These are phyloP conservation scores for Thalassophryne amazonica DNA, from an alignment of 2,797 vertebrate species.

Conservation along the genomic window DNA sequence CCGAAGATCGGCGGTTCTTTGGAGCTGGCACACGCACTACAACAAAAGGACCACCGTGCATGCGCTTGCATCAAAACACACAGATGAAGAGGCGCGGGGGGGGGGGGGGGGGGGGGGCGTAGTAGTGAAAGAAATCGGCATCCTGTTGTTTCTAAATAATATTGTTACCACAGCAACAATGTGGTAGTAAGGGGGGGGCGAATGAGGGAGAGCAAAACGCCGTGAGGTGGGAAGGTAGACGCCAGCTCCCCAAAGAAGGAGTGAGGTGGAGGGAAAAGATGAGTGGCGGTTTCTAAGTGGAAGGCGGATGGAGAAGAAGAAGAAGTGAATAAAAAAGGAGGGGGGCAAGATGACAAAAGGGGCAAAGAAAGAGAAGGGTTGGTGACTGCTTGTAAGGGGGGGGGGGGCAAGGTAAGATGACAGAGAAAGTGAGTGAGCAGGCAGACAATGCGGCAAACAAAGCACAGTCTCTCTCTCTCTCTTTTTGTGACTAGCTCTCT, in stretches of 20 bases:
- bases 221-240: slow-evolving; percentile 22
- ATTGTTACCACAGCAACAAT: slow-evolving; percentile 70
- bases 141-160: slow-evolving; percentile 64
- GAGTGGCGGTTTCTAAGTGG: slow-evolving; percentile 23
- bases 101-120: no score
- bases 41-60: neutral
- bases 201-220: slow-evolving; percentile 3
- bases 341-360: slow-evolving; percentile 45
- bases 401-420: slow-evolving; percentile 59
- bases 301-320: slow-evolving; percentile 47
- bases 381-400: slow-evolving; percentile 43
- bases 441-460: slow-evolving; percentile 68
- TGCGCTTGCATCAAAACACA: slow-evolving; percentile 2
- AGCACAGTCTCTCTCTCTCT: slow-evolving; percentile 40
- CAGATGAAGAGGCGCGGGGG: slow-evolving; percentile 26
- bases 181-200: slow-evolving; percentile 30
- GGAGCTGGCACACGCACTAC: slow-evolving; percentile 1
- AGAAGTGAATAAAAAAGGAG: slow-evolving; percentile 32
- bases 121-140: slow-evolving; percentile 10
- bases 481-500: slow-evolving; percentile 8
- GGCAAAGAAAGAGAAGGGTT: slow-evolving; percentile 49
- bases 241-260: neutral
- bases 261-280: slow-evolving; percentile 8
- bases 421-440: slow-evolving; percentile 46
- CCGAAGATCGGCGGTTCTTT: slow-evolving; percentile 23